A percentile compares a stretch with the other conserved stretches of the same genome.
Evolutionary conservation across 2,888 invertebrate species (phyloP).

Genomic region (Salpingus planirostris): DNA sequence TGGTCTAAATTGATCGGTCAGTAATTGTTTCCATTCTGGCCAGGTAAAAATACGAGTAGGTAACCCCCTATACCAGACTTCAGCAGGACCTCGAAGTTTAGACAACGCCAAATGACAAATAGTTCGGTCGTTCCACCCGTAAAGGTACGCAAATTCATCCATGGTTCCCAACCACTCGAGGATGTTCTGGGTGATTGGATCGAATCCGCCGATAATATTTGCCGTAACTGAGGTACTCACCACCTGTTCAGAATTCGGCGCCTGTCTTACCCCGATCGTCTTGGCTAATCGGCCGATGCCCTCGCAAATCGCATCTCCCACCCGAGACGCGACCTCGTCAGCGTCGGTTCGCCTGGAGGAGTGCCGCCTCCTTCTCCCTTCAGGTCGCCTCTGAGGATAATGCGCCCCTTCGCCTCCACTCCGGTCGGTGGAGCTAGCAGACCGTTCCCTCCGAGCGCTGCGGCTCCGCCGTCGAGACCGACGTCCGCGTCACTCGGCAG

Average conservation of each 20-base stretch:
- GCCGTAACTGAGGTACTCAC: not conserved
- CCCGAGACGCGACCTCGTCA: not conserved
- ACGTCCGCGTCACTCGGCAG: not conserved
- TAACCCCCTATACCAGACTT: constrained; percentile 10
- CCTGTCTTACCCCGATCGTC: not conserved
- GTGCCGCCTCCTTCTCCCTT: not conserved
- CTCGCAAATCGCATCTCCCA: not conserved
- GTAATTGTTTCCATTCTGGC: constrained; percentile 7
- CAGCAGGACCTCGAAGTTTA: constrained; percentile 11
- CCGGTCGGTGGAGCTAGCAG: constrained; percentile 5
- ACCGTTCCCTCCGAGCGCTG: constrained; percentile 1
- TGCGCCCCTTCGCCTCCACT: not conserved
- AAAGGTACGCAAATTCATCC: constrained; percentile 12
- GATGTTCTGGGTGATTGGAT: constrained; percentile 5
- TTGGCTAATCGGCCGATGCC: not conserved
- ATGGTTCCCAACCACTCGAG: constrained; percentile 6
- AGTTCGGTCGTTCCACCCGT: constrained; percentile 7
- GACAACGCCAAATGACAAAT: constrained; percentile 9
- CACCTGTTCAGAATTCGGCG: too few species aligned
- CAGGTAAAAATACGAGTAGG: constrained; percentile 8
- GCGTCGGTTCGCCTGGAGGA: not conserved
- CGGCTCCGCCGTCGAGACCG: constrained; percentile 2
- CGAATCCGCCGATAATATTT: constrained; percentile 8
- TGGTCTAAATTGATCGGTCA: constrained; percentile 4
- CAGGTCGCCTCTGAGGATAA: not conserved